Evolutionary conservation across 1,140 invertebrate genomes (phyloP), one percentile per base, ranked within the genome.

Genomic region (Aporrectodea caliginosa): DNA sequence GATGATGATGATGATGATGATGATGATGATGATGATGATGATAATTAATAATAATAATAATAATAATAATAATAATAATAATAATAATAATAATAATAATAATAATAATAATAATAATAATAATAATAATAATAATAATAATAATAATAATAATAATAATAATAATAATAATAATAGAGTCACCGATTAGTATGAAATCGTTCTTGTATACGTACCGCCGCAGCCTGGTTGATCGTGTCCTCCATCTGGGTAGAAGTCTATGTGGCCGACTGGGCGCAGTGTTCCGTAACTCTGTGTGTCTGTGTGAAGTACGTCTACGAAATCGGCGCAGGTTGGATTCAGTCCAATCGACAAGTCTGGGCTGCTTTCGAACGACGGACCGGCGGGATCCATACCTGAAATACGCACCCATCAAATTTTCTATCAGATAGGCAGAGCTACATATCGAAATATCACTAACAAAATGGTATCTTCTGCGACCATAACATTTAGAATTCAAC

Each of bases 221-320:
- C 86, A 87, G 1, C 85, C 85, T 2, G 86, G 86, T 72, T 86
- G 85, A 35, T 78, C 73, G 27, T 79, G 33, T 6, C 86, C 86
- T 69, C 82, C 81, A 69, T 85, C 85, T 22, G 84, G 84, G 73
- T 84, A 87, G 81, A 86, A 87, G 68, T 87, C 86, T 14, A 85
- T 82, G 77, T 85, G 85, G 12, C 86, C 86, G 30, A 80, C 0
- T 0, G 27, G 30, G 12, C 35, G 34, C 16, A 58, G 31, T 33
- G 35, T 69, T 32, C 77, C 68, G 30, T 31, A 71, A 1, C 72
- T 29, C 30, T 29, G 94, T 0, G 94, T 95, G 86, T 98, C 96
- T 22, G 94, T 95, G 85, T 98, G 96, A 71, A 98, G 97, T 0
- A 97, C 69, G n/a, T n/a, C n/a, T n/a, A n/a, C n/a, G n/a, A n/a